These are phyloP conservation scores for Cyprichromis sp. DNA, from an alignment of 2,113 vertebrate genomes.

Conservation along the genomic window DNA sequence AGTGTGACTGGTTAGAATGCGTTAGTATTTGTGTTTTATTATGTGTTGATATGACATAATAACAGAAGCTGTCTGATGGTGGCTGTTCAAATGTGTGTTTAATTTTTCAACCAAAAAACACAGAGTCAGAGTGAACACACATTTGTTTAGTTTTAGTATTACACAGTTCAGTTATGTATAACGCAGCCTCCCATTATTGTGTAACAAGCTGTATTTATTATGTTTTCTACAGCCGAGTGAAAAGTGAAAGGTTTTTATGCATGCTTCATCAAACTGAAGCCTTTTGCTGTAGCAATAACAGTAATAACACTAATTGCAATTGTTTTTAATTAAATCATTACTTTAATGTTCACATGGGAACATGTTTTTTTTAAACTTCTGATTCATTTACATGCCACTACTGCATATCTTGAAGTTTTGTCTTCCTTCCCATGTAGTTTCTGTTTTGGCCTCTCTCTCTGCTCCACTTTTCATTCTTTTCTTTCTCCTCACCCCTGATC, in stretches of 20 bases:
- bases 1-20: neutral
- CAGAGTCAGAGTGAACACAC: neutral
- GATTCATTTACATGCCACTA: neutral
- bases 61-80: neutral
- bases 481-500: neutral
- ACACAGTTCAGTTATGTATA: neutral
- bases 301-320: neutral
- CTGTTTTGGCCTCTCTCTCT: neutral
- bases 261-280: neutral
- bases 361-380: neutral
- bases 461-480: neutral
- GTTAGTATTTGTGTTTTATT: neutral
- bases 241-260: neutral
- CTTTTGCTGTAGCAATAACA: neutral
- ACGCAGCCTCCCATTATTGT: neutral
- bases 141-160: neutral
- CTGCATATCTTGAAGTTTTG: neutral
- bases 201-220: neutral
- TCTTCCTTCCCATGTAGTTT: neutral
- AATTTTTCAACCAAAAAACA: neutral
- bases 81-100: neutral
- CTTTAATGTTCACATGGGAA: neutral
- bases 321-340: neutral
- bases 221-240: neutral
- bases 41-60: neutral